Evolutionary conservation across 2,797 vertebrate species (phyloP).

Genomic region (Pitangus sulphuratus): DNA sequence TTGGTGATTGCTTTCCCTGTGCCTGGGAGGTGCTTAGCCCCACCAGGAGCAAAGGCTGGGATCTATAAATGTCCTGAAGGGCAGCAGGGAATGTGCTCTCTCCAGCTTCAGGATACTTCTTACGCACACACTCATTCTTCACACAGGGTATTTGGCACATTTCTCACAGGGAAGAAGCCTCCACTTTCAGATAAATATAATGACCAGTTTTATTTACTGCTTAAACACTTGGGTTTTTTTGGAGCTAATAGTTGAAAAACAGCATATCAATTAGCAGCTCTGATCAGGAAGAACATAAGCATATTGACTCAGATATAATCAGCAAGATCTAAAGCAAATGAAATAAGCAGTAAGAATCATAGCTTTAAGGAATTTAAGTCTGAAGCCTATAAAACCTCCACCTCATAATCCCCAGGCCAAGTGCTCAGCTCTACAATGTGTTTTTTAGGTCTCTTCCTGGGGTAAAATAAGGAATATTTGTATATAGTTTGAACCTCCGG

Average conservation of each 20-base stretch:
- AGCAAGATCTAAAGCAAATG: background rate
- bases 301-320: background rate
- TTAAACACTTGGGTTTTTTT: background rate
- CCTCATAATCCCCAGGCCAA: background rate
- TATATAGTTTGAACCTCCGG: background rate
- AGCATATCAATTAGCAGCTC: background rate
- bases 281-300: background rate
- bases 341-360: background rate
- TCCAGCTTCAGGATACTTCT: background rate
- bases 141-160: background rate
- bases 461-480: background rate
- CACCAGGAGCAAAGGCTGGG: background rate
- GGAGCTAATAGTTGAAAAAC: background rate
- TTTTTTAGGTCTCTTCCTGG: background rate
- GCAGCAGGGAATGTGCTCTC: background rate
- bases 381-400: background rate
- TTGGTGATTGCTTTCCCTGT: background rate
- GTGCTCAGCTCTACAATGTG: background rate
- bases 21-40: background rate
- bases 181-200: background rate
- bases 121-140: background rate
- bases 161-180: background rate
- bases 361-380: background rate
- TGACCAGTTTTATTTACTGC: background rate
- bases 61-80: background rate